Evolutionary conservation across 2,888 invertebrate species (phyloP).

Genomic region (Ophion ventricosus): DNA sequence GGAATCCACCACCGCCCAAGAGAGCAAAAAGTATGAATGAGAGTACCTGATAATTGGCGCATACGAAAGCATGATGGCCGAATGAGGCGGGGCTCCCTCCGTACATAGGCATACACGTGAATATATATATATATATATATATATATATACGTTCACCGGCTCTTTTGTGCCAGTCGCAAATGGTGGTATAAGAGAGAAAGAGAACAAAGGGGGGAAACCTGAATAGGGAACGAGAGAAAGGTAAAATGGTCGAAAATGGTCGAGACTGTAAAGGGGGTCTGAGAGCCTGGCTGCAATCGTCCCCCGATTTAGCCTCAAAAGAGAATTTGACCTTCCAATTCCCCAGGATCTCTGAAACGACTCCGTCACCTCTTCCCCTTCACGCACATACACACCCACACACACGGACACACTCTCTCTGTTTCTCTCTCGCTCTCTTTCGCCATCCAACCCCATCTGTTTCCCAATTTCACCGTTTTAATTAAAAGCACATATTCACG

Average conservation of each 20-base stretch:
- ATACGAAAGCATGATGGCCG: slow-evolving; percentile 78
- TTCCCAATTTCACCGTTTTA: slow-evolving; percentile 58
- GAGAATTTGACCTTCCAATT: slow-evolving; percentile 76
- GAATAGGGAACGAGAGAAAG: slow-evolving; percentile 58
- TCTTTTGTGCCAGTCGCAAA: slow-evolving; percentile 44
- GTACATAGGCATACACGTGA: slow-evolving; percentile 67
- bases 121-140: background rate
- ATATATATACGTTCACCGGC: slow-evolving; percentile 41
- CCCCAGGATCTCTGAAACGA: slow-evolving; percentile 68
- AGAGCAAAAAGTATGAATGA: slow-evolving; percentile 65
- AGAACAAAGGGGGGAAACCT: slow-evolving; percentile 51
- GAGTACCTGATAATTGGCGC: slow-evolving; percentile 79
- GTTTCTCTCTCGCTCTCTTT: slow-evolving; percentile 1
- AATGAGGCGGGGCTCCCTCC: slow-evolving; percentile 79
- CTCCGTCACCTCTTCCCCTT: slow-evolving; percentile 66
- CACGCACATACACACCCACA: too few relatives aligned
- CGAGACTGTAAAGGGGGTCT: slow-evolving; percentile 42
- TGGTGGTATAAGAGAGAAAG: slow-evolving; percentile 57
- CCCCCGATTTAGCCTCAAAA: slow-evolving; percentile 73
- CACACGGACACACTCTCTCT: too few relatives aligned
- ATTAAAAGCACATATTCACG: slow-evolving; percentile 63
- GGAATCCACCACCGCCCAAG: slow-evolving; percentile 1
- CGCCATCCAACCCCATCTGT: background rate
- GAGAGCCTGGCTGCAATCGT: slow-evolving; percentile 70
- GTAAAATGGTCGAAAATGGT: slow-evolving; percentile 64